Percentiles rank a stretch among this genome's conserved stretches.
Evolutionary conservation across 2,113 vertebrate genomes (phyloP).

Genomic region (Deroptyus accipitrinus): DNA sequence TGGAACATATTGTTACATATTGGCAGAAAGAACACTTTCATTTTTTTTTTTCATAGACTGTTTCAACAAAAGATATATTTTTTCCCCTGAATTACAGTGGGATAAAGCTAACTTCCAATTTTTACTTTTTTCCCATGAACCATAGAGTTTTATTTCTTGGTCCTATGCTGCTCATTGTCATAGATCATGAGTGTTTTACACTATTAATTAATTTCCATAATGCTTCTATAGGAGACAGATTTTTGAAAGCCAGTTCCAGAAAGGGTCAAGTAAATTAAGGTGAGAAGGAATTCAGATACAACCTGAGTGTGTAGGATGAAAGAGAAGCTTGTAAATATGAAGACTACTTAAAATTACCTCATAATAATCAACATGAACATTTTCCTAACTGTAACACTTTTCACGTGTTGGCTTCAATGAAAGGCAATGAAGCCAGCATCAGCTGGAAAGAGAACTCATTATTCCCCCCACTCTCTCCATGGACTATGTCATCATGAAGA

Average conservation of each 20-base stretch:
- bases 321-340: neutral
- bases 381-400: neutral
- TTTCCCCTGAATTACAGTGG: neutral
- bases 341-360: neutral
- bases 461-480: neutral
- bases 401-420: neutral
- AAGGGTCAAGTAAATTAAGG: neutral
- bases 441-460: neutral
- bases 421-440: neutral
- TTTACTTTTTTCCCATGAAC: rapidly evolving
- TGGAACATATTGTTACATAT: neutral
- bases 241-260: neutral
- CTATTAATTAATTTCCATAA: neutral
- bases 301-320: neutral
- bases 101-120: neutral
- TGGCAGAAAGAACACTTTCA: neutral
- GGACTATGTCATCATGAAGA: neutral
- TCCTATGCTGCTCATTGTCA: neutral
- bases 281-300: neutral
- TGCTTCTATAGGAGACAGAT: neutral
- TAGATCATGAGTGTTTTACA: neutral
- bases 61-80: neutral
- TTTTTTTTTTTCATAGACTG: neutral
- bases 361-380: neutral
- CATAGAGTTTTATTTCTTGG: neutral